Evolutionary conservation across 37 sponge, comb jelly and placozoan genomes (phyloP), one percentile per base, ranked within the genome.

Genomic region (Petrosia ficiformis): DNA sequence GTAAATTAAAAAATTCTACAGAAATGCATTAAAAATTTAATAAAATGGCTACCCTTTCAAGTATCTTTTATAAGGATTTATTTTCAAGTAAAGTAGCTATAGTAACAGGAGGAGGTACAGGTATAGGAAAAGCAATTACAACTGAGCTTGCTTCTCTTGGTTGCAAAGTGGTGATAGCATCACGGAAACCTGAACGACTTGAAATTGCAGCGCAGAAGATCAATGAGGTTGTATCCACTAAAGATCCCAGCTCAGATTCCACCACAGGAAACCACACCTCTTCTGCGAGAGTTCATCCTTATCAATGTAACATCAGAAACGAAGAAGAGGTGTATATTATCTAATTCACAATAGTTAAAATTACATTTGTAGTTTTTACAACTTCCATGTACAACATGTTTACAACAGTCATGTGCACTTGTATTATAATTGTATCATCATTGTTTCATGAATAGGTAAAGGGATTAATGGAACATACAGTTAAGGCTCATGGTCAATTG

Each of bases 51-150:
- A 72, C 77, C 28, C 43, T 70, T 29, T 33, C 76, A 76, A 95
- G 92, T 26, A 85, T 91, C 26, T 78, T 95, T 59, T 59, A 82
- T 32, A 81, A 78, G 37, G 77, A 83, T 38, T 67, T 95, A 30
- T 93, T 97, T 44, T 31, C 81, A 21, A 92, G 90, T 4, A 88
- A 86, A 44, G 92, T 91, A n/a, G 94, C 98, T 25, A 74, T 97
- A n/a, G 98, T 97, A 11, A 97, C 98, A 3, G 98, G 98, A 0
- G 98, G 98, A 37, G 98, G 92, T 0, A 94, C 98, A 33, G 98
- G 98, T 0, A 94, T 97, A 32, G 98, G 98, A 26, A 78, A 77
- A 35, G 86, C 91, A 39, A 97, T 97, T 14, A 82, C 94, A 1
- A 80, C 73, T 67, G 92, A 94, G 69, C 90, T 97, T 0, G 86